Evolutionary conservation across 2,797 vertebrate genomes (phyloP), one percentile per base, ranked within the genome.

Genomic region (Micropoecilia bifurca): DNA sequence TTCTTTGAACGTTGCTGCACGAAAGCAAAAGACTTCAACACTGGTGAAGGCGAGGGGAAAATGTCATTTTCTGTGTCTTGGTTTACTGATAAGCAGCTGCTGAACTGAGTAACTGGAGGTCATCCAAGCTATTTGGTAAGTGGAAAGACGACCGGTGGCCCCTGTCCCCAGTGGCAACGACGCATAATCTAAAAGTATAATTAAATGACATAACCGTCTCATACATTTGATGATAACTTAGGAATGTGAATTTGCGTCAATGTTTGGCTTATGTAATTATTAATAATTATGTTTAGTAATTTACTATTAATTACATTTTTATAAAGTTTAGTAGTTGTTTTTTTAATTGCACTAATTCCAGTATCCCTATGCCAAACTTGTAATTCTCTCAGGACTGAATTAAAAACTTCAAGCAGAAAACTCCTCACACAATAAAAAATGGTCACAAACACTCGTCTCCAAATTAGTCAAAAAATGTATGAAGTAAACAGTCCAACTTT

Each of bases 71-170:
- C 39, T 77, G 61, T 85, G 61, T 82, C 72, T 59, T 43, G 69
- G 69, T 45, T 82, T 86, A 89, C 61, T 82, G 80, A 81, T 84
- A 80, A 85, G 73, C 80, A 77, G 85, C 83, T 74, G 81, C 81
- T 84, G 80, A 53, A 80, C 74, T 86, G 72, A 89, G 77, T 79
- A 84, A 87, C 87, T 83, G 78, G 76, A 90, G 84, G 83, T 88
- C 77, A 80, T 82, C 73, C 45, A 73, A 78, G 41, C 68, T 87
- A 43, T 85, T 80, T 75, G 72, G 55, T 63, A 78, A 77, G 76
- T 75, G 72, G 69, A 83, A 83, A 39, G 57, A 30, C 45, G 57
- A 30, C 45, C 18, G 61, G 53, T 76, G 68, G 68, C 76, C 71
- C 53, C 69, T 84, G 82, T 81, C 68, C 86, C 81, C 74, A 79